Conservation (phyloP, 1,140 invertebrate genomes). For the Macrobrachium nipponense region DNA sequence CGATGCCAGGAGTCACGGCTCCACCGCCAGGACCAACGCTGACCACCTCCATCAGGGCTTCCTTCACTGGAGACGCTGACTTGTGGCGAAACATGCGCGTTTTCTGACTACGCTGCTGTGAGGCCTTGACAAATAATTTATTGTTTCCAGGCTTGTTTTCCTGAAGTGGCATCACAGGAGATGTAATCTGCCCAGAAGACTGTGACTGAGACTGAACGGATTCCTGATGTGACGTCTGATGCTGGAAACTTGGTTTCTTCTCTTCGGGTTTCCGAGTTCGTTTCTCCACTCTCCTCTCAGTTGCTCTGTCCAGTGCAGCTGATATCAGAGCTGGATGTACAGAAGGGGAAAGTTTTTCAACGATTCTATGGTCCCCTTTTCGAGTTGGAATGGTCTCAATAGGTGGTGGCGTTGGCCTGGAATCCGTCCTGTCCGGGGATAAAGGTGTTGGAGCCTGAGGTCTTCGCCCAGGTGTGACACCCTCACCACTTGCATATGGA, state of each 20-base stretch:
- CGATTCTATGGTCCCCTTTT: conserved; percentile 17
- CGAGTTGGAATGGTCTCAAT: conserved; percentile 85
- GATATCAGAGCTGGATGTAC: conserved; percentile 60
- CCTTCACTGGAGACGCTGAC: conserved; percentile 78
- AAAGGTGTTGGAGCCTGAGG: conserved; percentile 69
- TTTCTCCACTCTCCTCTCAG: conserved; percentile 52
- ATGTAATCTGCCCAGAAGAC: conserved; percentile 11
- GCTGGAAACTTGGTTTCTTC: conserved; percentile 6
- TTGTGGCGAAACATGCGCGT: conserved; percentile 72
- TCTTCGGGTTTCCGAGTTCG: conserved; percentile 35
- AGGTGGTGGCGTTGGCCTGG: conserved; percentile 87
- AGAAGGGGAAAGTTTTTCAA: conserved; percentile 44
- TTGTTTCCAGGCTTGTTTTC: conserved; percentile 46
- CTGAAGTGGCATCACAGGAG: conserved; percentile 18
- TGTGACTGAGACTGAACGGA: not conserved
- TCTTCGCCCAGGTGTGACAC: conserved; percentile 65
- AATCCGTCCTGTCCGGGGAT: conserved; percentile 67
- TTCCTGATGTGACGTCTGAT: not conserved
- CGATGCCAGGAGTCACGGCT: conserved; percentile 69
- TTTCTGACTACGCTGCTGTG: conserved; percentile 58
- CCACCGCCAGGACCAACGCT: conserved; percentile 65
- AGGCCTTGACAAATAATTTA: conserved; percentile 64
- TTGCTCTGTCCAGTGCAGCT: conserved; percentile 56
- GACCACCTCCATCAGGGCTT: conserved; percentile 47
- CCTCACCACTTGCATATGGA: conserved; percentile 68